phyloP scores from a whole-genome alignment of 2,888 invertebrate genomes.

The Megamerina dolium region DNA sequence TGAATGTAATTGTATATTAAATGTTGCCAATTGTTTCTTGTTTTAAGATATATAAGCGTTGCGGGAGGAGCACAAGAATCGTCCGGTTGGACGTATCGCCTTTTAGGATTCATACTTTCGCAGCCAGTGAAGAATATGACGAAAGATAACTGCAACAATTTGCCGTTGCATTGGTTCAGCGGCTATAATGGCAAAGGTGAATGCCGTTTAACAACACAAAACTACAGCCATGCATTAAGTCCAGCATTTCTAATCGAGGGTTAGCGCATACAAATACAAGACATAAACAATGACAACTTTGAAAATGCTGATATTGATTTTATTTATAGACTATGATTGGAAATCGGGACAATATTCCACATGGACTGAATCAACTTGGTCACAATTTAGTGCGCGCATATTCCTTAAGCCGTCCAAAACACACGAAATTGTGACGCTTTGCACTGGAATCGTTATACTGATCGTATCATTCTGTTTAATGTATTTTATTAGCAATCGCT shows the following conservation, averaged over 20 bases:
- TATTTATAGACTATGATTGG: slow-evolving; percentile 64
- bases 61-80: slow-evolving; percentile 41
- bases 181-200: slow-evolving; percentile 61
- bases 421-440: slow-evolving; percentile 43
- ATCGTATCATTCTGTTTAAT: slow-evolving; percentile 46
- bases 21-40: background rate
- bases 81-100: slow-evolving; percentile 44
- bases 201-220: slow-evolving; percentile 69
- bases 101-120: slow-evolving; percentile 43
- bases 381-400: slow-evolving; percentile 65
- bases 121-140: slow-evolving; percentile 30
- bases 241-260: slow-evolving; percentile 75
- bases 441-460: slow-evolving; percentile 44
- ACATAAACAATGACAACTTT: background rate
- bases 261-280: slow-evolving; percentile 33
- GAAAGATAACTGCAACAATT: slow-evolving; percentile 49
- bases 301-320: background rate
- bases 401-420: slow-evolving; percentile 62
- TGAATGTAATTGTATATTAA: background rate
- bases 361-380: slow-evolving; percentile 88
- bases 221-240: slow-evolving; percentile 68
- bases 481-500: slow-evolving; percentile 45
- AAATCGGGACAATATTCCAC: slow-evolving; percentile 71
- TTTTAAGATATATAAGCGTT: slow-evolving; percentile 46
- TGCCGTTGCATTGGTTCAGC: slow-evolving; percentile 58